phyloP scores from a whole-genome alignment of 2,113 vertebrate genomes.

The Eonycteris spelaea region DNA sequence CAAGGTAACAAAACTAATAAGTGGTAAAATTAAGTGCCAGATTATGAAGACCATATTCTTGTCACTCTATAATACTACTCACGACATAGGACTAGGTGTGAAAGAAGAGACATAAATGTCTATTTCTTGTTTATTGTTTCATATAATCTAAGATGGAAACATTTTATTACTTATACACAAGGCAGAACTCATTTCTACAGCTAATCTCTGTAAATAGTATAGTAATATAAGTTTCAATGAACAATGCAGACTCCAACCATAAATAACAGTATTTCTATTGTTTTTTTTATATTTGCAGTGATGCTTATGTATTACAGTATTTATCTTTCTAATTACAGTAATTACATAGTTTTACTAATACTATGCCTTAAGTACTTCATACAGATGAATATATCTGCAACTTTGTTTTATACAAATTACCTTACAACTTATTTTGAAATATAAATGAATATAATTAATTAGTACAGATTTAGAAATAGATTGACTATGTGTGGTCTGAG shows the following conservation, averaged over 20 bases:
- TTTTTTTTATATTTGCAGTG: constrained; percentile 4
- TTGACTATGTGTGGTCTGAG: background rate
- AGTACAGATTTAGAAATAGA: background rate
- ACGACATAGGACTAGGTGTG: background rate
- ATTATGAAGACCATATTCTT: background rate
- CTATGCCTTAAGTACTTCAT: background rate
- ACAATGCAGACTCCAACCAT: background rate
- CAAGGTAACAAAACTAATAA: too few relatives aligned
- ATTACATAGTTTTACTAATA: constrained; percentile 13
- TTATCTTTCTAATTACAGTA: background rate
- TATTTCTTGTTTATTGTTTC: background rate
- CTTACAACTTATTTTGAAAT: background rate
- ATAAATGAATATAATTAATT: background rate
- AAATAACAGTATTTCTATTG: background rate
- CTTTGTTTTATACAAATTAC: background rate
- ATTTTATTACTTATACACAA: background rate
- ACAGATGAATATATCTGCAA: background rate
- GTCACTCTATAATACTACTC: background rate
- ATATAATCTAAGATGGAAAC: background rate
- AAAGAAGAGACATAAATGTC: background rate
- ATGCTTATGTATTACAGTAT: background rate
- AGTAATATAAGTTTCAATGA: background rate
- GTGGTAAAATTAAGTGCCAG: too few relatives aligned
- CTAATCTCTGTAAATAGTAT: background rate
- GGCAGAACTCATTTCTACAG: background rate